Percentiles rank a stretch among this genome's conserved stretches.
These are phyloP conservation scores for Paracentrotus lividus DNA, from an alignment of 53 echinoderm and acorn worm genomes.

Conservation along the genomic window DNA sequence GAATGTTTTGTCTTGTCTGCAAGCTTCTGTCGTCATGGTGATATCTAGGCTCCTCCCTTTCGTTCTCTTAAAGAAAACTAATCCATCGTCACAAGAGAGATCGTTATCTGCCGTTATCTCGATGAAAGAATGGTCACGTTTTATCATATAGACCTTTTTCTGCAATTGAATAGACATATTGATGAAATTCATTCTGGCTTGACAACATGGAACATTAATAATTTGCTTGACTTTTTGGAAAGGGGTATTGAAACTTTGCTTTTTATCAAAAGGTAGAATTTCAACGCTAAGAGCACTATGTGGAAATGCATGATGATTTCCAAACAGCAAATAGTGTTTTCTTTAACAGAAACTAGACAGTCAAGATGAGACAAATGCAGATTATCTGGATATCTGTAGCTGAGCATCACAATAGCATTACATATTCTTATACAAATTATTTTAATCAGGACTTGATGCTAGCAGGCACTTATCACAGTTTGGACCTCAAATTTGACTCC, in stretches of 20 bases:
- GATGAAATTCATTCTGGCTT: neutral
- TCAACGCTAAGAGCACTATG: neutral
- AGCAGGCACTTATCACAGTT: too few relatives aligned
- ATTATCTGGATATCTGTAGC: too few relatives aligned
- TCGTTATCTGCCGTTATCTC: conserved; percentile 1
- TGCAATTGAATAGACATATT: neutral
- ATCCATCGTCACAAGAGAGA: neutral
- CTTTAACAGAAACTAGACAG: too few relatives aligned
- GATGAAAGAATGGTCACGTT: conserved; percentile 42
- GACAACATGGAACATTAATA: neutral
- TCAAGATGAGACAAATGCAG: too few relatives aligned
- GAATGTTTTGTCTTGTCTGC: conserved; percentile 44
- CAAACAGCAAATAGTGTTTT: too few relatives aligned
- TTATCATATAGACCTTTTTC: neutral
- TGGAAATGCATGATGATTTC: neutral
- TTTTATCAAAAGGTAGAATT: neutral
- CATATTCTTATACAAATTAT: too few relatives aligned
- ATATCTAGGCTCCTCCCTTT: neutral
- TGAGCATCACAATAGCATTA: too few relatives aligned
- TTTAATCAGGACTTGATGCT: too few relatives aligned
- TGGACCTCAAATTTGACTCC: too few relatives aligned
- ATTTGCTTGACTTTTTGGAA: neutral
- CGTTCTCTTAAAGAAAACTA: conserved; percentile 35
- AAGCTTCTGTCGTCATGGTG: conserved; percentile 15
- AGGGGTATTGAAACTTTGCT: neutral